Base-by-base conservation (phyloP, 2,888 invertebrate species). In the Hipparchia sbordonii region DNA sequence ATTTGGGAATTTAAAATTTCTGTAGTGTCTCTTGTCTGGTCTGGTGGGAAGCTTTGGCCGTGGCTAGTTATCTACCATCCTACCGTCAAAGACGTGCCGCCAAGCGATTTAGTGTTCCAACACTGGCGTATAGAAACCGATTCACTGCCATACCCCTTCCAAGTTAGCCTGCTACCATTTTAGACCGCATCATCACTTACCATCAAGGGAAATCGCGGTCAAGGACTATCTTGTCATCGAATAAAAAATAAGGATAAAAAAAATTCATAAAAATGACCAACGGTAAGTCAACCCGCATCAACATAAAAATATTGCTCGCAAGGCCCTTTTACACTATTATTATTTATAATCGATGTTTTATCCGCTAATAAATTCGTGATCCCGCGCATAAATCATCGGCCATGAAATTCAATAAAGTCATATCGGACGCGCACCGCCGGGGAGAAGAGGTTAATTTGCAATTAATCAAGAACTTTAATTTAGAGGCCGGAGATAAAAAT, bases 381-480 rank as follows among this genome's bases (percentile, higher is more conserved):
- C 82, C 85, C 80, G 81, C 79, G 77, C 88, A 92, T 93, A 91
- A 92, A 92, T 93, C 91, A 90, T 82, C 77, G 80, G 75, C 85
- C 87, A 88, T 89, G 90, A 93, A 92, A 93, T 92, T 93, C 92
- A 93, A 93, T 93, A 93, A 93, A 92, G 92, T 92, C 89, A 89
- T 92, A 92, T 85, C 84, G 84, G 85, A 86, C 84, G 82, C 82
- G 79, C 87, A 89, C 91, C 90, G 87, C 90, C 89, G 84, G 84
- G 87, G 85, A 81, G 87, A 84, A 84, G 87, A 89, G 88, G 90
- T 93, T 92, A 93, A 93, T 92, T 90, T 91, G 91, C 92, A 92
- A 92, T 92, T 92, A 92, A 92, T 93, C 92, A 92, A 88, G 82
- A 77, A 83, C 76, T 84, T 85, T 89, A 91, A 90, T 92, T 92